Evolutionary conservation across 2,888 invertebrate species (phyloP).

Genomic region (Morpho achilles): DNA sequence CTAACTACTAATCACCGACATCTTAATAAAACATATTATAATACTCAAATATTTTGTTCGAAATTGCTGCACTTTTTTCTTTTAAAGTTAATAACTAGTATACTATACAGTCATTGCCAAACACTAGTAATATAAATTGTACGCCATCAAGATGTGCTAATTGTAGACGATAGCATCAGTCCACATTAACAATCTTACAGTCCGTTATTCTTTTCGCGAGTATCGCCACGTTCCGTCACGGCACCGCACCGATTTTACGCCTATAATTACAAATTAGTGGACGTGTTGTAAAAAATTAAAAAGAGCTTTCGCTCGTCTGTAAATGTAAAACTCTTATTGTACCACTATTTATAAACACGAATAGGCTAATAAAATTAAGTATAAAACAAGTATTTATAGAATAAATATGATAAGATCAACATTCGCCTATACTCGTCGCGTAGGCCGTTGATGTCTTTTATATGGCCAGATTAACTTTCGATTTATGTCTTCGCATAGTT

Average conservation of each 20-base stretch:
- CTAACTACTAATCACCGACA: too few species aligned
- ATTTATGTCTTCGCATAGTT: too few species aligned
- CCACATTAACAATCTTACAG: constrained; percentile 41
- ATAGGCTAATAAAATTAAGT: too few species aligned
- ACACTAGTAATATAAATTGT: background rate
- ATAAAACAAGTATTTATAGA: too few species aligned
- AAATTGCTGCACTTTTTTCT: too few species aligned
- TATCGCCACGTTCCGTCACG: constrained; percentile 45
- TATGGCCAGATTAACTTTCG: constrained; percentile 14
- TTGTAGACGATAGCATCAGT: constrained; percentile 43
- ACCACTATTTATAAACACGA: background rate
- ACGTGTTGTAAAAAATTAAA: constrained; percentile 27
- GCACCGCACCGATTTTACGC: constrained; percentile 57
- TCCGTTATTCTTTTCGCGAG: constrained; percentile 68
- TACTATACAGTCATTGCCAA: background rate
- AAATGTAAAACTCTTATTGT: background rate
- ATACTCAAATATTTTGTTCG: too few species aligned
- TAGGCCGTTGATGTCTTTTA: constrained; percentile 62
- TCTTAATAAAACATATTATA: too few species aligned
- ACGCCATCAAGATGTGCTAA: constrained; percentile 35
- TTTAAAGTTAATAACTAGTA: too few species aligned
- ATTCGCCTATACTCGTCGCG: background rate
- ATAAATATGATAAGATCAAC: background rate
- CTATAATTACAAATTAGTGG: constrained; percentile 58
- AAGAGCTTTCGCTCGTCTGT: constrained; percentile 19